Evolutionary conservation across 2,113 vertebrate genomes (phyloP).

Genomic region (Haliaeetus leucogaster): DNA sequence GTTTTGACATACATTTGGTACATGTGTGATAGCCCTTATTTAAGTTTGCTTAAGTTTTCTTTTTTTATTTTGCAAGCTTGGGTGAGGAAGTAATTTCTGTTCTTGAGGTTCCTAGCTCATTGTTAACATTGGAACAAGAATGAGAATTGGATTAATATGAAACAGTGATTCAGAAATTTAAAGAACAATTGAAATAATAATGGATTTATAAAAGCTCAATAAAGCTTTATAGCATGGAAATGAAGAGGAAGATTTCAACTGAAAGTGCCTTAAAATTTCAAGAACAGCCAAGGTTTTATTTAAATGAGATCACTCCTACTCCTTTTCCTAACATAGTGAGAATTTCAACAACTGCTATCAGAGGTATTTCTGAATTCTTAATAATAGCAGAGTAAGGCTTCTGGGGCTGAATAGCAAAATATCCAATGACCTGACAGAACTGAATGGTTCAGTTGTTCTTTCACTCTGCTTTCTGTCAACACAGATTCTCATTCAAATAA

Average conservation of each 20-base stretch:
- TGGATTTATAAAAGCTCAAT: not conserved
- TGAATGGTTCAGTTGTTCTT: not conserved
- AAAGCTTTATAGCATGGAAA: not conserved
- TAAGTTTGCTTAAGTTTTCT: not conserved
- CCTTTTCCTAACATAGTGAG: accelerated
- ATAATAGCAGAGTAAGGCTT: not conserved
- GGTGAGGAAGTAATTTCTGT: not conserved
- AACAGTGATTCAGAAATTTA: not conserved
- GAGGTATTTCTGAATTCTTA: not conserved
- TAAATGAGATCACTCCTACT: not conserved
- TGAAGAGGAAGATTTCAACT: not conserved
- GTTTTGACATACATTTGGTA: not conserved
- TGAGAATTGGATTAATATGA: not conserved
- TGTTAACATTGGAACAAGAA: not conserved
- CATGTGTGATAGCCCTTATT: not conserved
- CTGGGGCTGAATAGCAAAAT: not conserved
- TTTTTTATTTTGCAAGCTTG: not conserved
- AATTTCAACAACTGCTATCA: not conserved
- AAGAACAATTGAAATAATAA: not conserved
- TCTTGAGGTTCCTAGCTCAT: not conserved
- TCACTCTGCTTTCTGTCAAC: not conserved
- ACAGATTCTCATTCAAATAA: not conserved
- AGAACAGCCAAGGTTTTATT: not conserved
- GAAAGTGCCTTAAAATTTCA: not conserved
- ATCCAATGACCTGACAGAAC: not conserved